Base-by-base conservation (phyloP, 2,113 vertebrate genomes). In the Lutjanus erythropterus region DNA sequence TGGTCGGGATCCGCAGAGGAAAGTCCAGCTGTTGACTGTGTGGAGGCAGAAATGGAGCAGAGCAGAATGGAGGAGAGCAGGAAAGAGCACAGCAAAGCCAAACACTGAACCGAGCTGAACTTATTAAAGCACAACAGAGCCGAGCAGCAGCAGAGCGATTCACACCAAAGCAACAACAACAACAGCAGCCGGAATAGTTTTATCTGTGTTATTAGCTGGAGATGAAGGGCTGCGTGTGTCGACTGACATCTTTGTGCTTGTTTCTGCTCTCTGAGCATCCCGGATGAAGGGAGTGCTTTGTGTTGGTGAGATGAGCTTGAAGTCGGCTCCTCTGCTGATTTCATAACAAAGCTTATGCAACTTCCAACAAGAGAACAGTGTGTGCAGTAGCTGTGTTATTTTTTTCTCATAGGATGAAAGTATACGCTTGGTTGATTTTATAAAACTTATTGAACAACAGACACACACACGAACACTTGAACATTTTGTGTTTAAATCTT, bases 341-440 rank as follows among this genome's bases (percentile, higher is more conserved):
- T 87, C 90, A 83, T 87, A 92, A 91, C 88, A 90, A 90, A 78
- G 75, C 84, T 92, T 90, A 91, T 10, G 88, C 89, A 93, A 90
- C 88, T 29, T 70, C 71, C 42, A 14, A 68, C 72, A 59, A 23
- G 41, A 74, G 65, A 88, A 84, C 74, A 60, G 59, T 0, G n/a
- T 41, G 75, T 61, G 64, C 75, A 35, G 53, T 1, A 16, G 62
- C 55, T 52, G 72, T 53, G 77, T 87, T 83, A 59, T 88, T 80
- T 80, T 42, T 44, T 6, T 44, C 81, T 14, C 52, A 4, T 0
- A 27, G 71, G 73, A 71, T 41, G 21, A 83, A 78, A 69, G 37
- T 56, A 31, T 11, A 23, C 2, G 2, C 75, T 83, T 14, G 7
- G 42, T 65, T 79, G 0, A 23, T 69, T 79, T 64, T 0, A 23